Conservation (phyloP, 2,888 invertebrate species). For the Oeneis ivallda region DNA sequence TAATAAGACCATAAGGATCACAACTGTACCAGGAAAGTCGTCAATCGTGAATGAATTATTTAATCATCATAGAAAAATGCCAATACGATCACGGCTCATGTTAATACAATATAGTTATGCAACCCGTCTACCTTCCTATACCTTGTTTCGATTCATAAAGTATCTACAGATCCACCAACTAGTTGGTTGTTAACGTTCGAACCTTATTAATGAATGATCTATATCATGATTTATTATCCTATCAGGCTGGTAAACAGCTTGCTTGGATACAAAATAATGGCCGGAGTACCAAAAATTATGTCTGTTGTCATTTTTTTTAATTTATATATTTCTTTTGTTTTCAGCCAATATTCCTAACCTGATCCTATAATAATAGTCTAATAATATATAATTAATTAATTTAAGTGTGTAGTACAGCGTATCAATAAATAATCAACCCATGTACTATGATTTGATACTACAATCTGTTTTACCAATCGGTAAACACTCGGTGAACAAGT, state of each 20-base stretch:
- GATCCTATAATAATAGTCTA: too few relatives aligned
- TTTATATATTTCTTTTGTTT: too few relatives aligned
- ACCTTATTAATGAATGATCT: not conserved
- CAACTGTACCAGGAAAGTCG: not conserved
- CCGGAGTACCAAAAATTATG: too few relatives aligned
- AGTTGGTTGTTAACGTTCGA: not conserved
- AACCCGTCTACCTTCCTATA: conserved; percentile 52
- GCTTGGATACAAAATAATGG: not conserved
- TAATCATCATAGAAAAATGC: conserved; percentile 17
- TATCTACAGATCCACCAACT: conserved; percentile 23
- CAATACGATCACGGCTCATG: conserved; percentile 2
- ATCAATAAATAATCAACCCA: too few relatives aligned
- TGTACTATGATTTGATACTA: too few relatives aligned
- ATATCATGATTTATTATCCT: too few relatives aligned
- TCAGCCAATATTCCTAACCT: too few relatives aligned
- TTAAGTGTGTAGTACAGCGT: too few relatives aligned
- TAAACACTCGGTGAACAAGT: not conserved
- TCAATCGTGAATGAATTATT: conserved; percentile 7
- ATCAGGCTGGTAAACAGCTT: too few relatives aligned
- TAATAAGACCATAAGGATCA: too few relatives aligned
- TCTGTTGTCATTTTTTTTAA: too few relatives aligned
- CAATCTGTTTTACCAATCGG: not conserved
- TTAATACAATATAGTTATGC: conserved; percentile 50
- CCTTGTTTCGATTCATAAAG: conserved; percentile 1
- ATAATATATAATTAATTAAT: too few relatives aligned